These are phyloP conservation scores for Drosophila colorata DNA, from an alignment of 2,888 invertebrate species.

Conservation along the genomic window DNA sequence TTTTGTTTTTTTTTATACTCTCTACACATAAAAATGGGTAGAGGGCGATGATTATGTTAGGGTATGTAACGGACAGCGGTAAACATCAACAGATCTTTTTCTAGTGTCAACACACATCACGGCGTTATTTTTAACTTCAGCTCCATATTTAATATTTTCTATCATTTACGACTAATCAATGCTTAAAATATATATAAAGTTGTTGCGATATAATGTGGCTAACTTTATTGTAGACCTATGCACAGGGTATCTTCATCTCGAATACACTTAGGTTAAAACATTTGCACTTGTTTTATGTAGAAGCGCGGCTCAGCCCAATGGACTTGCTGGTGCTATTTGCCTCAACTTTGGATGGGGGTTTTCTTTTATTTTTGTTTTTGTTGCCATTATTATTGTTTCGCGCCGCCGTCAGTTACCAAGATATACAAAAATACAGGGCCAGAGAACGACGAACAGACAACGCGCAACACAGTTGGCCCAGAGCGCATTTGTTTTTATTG, in stretches of 20 bases:
- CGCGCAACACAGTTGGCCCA: slow-evolving; percentile 46
- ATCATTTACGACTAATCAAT: too few relatives aligned
- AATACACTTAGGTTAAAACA: background rate
- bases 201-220: too few relatives aligned
- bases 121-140: too few relatives aligned
- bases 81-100: too few relatives aligned
- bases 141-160: too few relatives aligned
- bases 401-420: slow-evolving; percentile 53
- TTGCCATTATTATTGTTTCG: slow-evolving; percentile 47
- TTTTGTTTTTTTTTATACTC: slow-evolving; percentile 8
- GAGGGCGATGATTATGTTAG: too few relatives aligned
- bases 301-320: slow-evolving; percentile 22
- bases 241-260: slow-evolving; percentile 18
- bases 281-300: slow-evolving; percentile 33
- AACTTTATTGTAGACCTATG: too few relatives aligned
- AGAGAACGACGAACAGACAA: slow-evolving; percentile 15
- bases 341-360: slow-evolving; percentile 7
- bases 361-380: slow-evolving; percentile 4
- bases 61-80: too few relatives aligned
- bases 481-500: slow-evolving; percentile 71
- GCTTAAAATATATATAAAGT: too few relatives aligned
- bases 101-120: too few relatives aligned
- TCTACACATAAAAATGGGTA: background rate
- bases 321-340: slow-evolving; percentile 27
- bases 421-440: slow-evolving; percentile 36